Evolutionary conservation across 2,797 vertebrate genomes (phyloP).

Genomic region (Spheniscus humboldti): DNA sequence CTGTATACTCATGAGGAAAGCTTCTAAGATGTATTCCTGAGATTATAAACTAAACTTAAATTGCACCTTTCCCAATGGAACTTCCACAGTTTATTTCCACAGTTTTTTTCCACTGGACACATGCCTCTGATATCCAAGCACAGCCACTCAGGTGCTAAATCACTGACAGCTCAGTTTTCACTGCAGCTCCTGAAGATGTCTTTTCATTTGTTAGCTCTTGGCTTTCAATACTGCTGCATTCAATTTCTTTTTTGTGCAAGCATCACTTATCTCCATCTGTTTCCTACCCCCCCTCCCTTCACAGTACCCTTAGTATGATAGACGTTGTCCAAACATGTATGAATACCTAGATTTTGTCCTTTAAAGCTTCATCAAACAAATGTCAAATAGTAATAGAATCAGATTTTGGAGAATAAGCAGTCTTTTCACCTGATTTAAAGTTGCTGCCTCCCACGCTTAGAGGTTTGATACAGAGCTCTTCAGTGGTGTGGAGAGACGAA

Average conservation of each 20-base stretch:
- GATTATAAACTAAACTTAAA: neutral
- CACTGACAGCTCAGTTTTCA: neutral
- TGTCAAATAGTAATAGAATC: neutral
- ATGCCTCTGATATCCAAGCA: neutral
- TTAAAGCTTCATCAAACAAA: neutral
- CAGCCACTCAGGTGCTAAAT: neutral
- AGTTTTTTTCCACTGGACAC: neutral
- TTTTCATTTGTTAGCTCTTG: neutral
- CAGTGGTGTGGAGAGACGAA: neutral
- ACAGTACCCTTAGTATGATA: neutral
- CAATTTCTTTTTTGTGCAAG: neutral
- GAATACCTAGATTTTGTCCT: neutral
- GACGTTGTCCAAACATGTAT: neutral
- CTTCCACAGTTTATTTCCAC: neutral
- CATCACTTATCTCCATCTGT: conserved; percentile 2
- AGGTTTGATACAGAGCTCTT: neutral
- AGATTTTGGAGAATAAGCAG: neutral
- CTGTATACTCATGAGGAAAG: neutral
- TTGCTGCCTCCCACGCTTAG: neutral
- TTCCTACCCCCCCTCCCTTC: neutral
- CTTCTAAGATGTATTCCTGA: neutral
- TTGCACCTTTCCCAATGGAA: neutral
- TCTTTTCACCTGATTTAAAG: neutral
- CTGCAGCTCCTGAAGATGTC: neutral
- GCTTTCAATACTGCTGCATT: neutral